A percentile compares a stretch with the other conserved stretches of the same genome.
These are phyloP conservation scores for Macropodus opercularis DNA, from an alignment of 2,797 vertebrate species.

Conservation along the genomic window DNA sequence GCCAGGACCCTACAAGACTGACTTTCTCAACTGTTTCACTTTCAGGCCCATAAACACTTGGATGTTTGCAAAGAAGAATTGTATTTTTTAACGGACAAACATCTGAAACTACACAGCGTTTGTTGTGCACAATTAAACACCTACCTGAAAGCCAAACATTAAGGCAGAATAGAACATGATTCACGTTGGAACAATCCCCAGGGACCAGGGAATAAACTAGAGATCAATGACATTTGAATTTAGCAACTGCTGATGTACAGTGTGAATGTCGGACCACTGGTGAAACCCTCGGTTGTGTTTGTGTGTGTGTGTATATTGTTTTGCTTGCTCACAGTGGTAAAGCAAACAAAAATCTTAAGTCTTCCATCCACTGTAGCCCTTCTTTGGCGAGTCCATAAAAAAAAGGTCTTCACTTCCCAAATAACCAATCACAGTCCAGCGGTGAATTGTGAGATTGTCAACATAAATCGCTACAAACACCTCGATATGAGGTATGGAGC, in stretches of 20 bases:
- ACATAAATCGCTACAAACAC: slow-evolving; percentile 27
- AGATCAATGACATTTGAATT: slow-evolving; percentile 10
- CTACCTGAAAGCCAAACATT: slow-evolving; percentile 34
- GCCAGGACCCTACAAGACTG: background rate
- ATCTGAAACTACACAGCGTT: slow-evolving; percentile 20
- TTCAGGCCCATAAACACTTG: background rate
- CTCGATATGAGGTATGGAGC: slow-evolving; percentile 33
- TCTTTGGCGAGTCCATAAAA: slow-evolving; percentile 56
- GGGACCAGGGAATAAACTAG: slow-evolving; percentile 5
- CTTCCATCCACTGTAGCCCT: slow-evolving; percentile 57
- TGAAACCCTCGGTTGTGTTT: slow-evolving; percentile 25
- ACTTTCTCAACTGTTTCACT: slow-evolving; percentile 8
- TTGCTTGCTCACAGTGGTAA: slow-evolving; percentile 51
- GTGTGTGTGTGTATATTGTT: slow-evolving; percentile 3
- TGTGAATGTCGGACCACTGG: too few species aligned
- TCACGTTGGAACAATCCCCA: slow-evolving; percentile 17
- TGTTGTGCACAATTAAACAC: background rate
- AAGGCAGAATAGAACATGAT: slow-evolving; percentile 59
- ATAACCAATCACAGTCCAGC: slow-evolving; percentile 51
- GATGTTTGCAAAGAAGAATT: slow-evolving; percentile 1
- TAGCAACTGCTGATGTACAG: slow-evolving; percentile 10
- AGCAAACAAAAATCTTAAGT: slow-evolving; percentile 18
- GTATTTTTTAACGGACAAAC: background rate
- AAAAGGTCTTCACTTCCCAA: slow-evolving; percentile 30
- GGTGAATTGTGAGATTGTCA: slow-evolving; percentile 41